phyloP scores from a whole-genome alignment of 2,888 invertebrate genomes.

The Anarsia innoxiella region DNA sequence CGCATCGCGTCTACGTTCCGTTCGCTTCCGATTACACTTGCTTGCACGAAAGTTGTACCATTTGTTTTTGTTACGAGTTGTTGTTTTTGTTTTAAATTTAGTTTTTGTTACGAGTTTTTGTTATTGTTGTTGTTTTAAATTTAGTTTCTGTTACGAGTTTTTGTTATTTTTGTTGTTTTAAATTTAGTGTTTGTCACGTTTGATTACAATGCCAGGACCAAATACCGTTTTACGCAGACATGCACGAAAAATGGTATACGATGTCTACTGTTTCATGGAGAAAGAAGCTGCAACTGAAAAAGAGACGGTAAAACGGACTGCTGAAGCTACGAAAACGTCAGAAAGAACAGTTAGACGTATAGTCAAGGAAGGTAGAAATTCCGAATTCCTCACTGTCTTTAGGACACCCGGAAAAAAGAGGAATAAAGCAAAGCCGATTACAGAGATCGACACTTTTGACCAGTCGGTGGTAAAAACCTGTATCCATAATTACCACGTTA shows the following conservation, averaged over 20 bases:
- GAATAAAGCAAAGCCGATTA: slow-evolving; percentile 19
- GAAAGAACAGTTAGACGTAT: neutral
- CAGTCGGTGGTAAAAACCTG: slow-evolving; percentile 28
- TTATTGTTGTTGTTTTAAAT: neutral
- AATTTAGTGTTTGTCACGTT: too few species aligned
- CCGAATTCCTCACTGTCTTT: slow-evolving; percentile 1
- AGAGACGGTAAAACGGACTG: slow-evolving; percentile 2
- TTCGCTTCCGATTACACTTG: neutral
- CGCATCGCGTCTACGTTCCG: neutral
- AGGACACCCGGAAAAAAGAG: slow-evolving; percentile 2
- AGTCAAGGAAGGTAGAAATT: neutral
- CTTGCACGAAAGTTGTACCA: neutral
- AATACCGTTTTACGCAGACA: slow-evolving; percentile 4
- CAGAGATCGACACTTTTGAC: slow-evolving; percentile 26
- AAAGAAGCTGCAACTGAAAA: slow-evolving; percentile 4
- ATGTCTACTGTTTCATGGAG: slow-evolving; percentile 5
- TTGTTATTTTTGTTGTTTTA: neutral
- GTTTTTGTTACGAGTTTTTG: neutral
- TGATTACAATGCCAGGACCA: neutral
- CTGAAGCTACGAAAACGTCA: slow-evolving; percentile 2
- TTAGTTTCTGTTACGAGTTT: neutral
- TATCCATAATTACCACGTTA: slow-evolving; percentile 25
- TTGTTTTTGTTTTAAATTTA: neutral
- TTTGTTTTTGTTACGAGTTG: slow-evolving; percentile 1
- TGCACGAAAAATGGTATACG: slow-evolving; percentile 6